phyloP scores from a whole-genome alignment of 2,888 invertebrate species.

The Cheilosia impressa region DNA sequence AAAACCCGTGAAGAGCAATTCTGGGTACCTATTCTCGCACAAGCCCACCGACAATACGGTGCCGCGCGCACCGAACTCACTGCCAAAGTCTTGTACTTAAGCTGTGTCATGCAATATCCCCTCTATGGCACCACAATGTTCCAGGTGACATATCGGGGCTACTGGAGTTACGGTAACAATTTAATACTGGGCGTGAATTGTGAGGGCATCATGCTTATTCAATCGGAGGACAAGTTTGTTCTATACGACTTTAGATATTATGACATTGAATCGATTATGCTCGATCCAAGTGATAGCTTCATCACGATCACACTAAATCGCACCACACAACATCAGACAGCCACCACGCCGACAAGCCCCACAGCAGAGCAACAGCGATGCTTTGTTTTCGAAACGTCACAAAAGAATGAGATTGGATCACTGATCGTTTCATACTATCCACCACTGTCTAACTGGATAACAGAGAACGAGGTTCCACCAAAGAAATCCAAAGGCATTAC shows the following conservation, averaged over 20 bases:
- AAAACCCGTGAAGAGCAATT: conserved; percentile 91
- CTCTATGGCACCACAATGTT: conserved; percentile 94
- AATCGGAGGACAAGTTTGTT: conserved; percentile 95
- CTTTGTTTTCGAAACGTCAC: conserved; percentile 95
- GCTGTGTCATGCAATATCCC: conserved; percentile 98
- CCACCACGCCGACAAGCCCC: conserved; percentile 76
- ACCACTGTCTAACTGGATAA: conserved; percentile 91
- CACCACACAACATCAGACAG: conserved; percentile 81
- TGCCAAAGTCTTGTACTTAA: conserved; percentile 95
- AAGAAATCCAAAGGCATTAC: conserved; percentile 90
- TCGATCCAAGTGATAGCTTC: conserved; percentile 96
- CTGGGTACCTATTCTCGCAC: conserved; percentile 94
- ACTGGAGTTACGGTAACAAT: conserved; percentile 92
- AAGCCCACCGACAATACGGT: conserved; percentile 95
- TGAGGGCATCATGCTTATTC: conserved; percentile 95
- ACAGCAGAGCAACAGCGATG: conserved; percentile 87
- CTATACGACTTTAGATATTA: conserved; percentile 95
- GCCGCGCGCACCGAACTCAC: conserved; percentile 95
- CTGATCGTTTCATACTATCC: conserved; percentile 96
- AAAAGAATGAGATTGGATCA: conserved; percentile 96
- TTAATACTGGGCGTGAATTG: conserved; percentile 94
- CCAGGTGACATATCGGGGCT: conserved; percentile 95
- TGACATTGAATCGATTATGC: conserved; percentile 94
- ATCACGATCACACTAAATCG: conserved; percentile 94
- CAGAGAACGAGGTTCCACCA: conserved; percentile 88